Conservation (phyloP, 2,888 invertebrate genomes). For the Choreutis nemorana region DNA sequence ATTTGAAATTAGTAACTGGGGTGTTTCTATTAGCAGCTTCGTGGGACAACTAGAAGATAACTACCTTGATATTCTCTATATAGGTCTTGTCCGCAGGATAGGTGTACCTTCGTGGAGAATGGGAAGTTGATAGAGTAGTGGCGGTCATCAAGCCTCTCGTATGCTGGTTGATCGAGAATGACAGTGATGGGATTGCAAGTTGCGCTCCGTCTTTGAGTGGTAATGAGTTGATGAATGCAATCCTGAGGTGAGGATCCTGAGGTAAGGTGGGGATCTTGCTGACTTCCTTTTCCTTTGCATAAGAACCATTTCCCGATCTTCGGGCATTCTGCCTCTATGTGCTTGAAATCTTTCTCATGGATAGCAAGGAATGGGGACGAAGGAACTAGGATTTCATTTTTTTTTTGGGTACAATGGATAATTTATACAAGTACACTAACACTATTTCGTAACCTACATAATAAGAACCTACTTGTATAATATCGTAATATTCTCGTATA, state of each 20-base stretch:
- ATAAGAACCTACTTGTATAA: too few species aligned
- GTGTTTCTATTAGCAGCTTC: constrained; percentile 4
- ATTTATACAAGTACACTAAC: not conserved
- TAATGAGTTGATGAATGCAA: constrained; percentile 12
- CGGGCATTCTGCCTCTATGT: constrained; percentile 9
- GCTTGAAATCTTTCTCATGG: constrained; percentile 2
- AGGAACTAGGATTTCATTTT: too few species aligned
- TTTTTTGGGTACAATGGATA: not conserved
- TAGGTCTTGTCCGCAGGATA: constrained; percentile 10
- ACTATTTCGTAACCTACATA: not conserved
- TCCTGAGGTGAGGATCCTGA: too few species aligned
- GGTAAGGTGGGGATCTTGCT: too few species aligned
- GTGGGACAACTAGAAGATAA: constrained; percentile 10
- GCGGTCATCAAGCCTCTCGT: constrained; percentile 9
- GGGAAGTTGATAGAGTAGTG: constrained; percentile 12
- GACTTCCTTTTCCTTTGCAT: too few species aligned
- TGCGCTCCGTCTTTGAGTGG: constrained; percentile 6
- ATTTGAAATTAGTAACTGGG: constrained; percentile 3
- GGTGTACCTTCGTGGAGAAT: constrained; percentile 8
- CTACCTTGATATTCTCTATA: constrained; percentile 11
- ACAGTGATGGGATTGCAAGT: constrained; percentile 6
- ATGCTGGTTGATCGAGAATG: constrained; percentile 6
- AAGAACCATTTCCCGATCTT: constrained; percentile 5
- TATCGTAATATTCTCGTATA: too few species aligned
- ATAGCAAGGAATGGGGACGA: not conserved